phyloP scores from a whole-genome alignment of 2,113 vertebrate genomes.

The Ptilonorhynchus violaceus region DNA sequence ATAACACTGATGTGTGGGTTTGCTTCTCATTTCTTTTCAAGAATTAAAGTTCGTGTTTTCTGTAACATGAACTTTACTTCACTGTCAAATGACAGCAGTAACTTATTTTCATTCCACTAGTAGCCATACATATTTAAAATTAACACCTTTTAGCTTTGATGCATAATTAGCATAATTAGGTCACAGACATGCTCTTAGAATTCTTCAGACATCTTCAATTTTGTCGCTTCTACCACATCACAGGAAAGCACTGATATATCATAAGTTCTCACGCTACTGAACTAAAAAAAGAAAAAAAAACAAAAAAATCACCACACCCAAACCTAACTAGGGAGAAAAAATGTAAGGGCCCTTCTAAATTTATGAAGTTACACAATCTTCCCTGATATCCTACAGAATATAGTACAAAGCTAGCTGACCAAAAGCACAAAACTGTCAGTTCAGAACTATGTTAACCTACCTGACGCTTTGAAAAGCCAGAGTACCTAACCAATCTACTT shows the following conservation, averaged over 20 bases:
- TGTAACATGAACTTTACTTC: background rate
- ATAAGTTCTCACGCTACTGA: background rate
- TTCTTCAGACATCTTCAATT: background rate
- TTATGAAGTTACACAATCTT: background rate
- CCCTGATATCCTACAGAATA: background rate
- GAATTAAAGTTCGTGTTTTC: background rate
- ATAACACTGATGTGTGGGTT: background rate
- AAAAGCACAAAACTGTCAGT: background rate
- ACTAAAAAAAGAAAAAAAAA: background rate
- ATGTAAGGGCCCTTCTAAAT: background rate
- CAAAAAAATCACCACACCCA: background rate
- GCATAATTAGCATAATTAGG: background rate
- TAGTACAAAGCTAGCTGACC: background rate
- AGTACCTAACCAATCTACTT: background rate
- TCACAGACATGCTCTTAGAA: background rate
- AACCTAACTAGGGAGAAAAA: background rate
- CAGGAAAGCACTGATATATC: background rate
- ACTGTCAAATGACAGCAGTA: background rate
- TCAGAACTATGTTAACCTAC: background rate
- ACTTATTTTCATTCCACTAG: background rate
- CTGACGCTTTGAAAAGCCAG: background rate
- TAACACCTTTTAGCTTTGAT: background rate
- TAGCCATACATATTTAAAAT: background rate
- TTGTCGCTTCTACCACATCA: background rate
- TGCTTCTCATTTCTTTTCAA: background rate